phyloP scores from a whole-genome alignment of 2,113 vertebrate genomes.

The Bungarus multicinctus region DNA sequence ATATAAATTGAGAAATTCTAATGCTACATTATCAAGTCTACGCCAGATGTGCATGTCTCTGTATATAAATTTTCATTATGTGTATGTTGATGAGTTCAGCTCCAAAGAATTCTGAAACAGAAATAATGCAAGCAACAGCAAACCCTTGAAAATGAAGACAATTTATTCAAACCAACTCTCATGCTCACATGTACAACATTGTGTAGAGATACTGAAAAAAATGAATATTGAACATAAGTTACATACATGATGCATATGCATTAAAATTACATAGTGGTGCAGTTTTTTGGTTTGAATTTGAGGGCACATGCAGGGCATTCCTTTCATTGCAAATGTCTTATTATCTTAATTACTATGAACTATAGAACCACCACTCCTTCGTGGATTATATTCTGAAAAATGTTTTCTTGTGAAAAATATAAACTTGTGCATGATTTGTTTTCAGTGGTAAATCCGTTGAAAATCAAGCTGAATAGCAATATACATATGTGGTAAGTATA shows the following conservation, averaged over 20 bases:
- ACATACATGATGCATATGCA: neutral
- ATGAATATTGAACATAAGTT: neutral
- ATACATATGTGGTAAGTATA: conserved; percentile 91
- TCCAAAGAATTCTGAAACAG: neutral
- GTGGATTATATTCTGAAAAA: too few relatives aligned
- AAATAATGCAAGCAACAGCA: neutral
- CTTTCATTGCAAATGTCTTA: neutral
- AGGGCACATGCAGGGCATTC: neutral
- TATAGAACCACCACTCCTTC: too few relatives aligned
- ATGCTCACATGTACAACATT: neutral
- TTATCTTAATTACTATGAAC: neutral
- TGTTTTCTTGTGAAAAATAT: neutral
- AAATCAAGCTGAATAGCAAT: conserved; percentile 88
- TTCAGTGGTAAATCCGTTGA: conserved; percentile 88
- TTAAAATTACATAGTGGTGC: neutral
- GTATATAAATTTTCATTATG: neutral
- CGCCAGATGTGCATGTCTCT: neutral
- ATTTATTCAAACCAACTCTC: neutral
- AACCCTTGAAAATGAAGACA: neutral
- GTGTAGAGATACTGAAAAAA: neutral
- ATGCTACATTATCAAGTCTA: neutral
- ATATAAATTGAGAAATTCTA: neutral
- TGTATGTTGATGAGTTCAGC: neutral
- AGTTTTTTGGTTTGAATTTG: neutral
- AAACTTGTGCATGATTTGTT: neutral